A percentile compares a stretch with the other conserved stretches of the same genome.
Evolutionary conservation across 2,113 vertebrate species (phyloP).

Genomic region (Thomomys bottae): DNA sequence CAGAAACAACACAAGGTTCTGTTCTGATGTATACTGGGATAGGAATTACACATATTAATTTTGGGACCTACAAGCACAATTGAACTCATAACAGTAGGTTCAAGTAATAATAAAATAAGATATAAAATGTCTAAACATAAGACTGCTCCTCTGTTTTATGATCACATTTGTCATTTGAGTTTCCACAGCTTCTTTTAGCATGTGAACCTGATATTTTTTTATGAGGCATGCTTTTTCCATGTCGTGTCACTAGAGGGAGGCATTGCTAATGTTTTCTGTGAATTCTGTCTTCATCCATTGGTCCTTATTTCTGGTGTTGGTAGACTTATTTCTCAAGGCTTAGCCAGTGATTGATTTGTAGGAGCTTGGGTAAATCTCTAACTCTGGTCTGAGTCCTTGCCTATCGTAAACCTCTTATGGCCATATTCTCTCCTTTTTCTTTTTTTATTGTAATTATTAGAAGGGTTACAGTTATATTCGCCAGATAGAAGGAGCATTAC

Average conservation of each 20-base stretch:
- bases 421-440: background rate
- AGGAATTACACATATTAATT: background rate
- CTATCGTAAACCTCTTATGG: background rate
- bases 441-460: too few species aligned
- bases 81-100: background rate
- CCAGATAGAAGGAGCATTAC: too few species aligned
- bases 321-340: background rate
- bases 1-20: background rate
- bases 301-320: background rate
- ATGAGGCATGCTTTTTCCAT: background rate
- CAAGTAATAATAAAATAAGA: background rate
- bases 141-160: background rate
- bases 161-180: background rate
- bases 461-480: too few species aligned
- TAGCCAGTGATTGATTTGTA: background rate
- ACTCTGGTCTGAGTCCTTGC: background rate
- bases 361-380: background rate
- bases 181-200: background rate
- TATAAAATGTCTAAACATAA: background rate
- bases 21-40: background rate
- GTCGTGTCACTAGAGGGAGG: constrained; percentile 28
- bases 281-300: background rate
- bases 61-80: background rate
- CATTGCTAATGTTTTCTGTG: background rate
- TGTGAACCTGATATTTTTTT: background rate